Base-by-base conservation (phyloP, 1,140 invertebrate genomes). In the Aphis gossypii region DNA sequence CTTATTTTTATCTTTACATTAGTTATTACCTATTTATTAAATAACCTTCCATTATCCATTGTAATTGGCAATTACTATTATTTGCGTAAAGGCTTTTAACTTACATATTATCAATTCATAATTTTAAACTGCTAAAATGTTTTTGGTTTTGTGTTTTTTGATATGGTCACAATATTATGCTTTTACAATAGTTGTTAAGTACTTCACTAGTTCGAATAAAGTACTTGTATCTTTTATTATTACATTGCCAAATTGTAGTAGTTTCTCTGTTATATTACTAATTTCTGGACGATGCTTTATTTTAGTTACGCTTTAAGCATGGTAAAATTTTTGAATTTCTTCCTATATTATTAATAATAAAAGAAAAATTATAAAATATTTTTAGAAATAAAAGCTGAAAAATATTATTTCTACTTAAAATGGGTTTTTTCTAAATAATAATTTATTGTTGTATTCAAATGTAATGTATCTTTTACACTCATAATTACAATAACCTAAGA, bases 1-100 rank as follows among this genome's bases (percentile, higher is more conserved):
- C 8, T 18, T 92, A 25, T 82, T 90, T 83, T 82, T 82, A 83
- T 92, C 90, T 51, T 92, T 83, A 18, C 51, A n/a, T 51, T 83
- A 83, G 51, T 11, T 54, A n/a, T 25, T 89, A 23, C n/a, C 21
- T 89, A 54, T 56, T 90, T 25, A 56, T 90, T 90, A 23, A 56
- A 56, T 38, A 90, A 35, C 23, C 9, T 56, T 56, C 9, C 38
- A 90, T 23, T 90, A 54, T 54, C 5, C 51, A 54, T 48, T 54
- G n/a, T 35, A 87, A 38, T 35, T 0, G 6, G 0, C 30, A 54
- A 23, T 89, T 35, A 35, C 23, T 35, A n/a, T 41, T 41, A 48
- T 88, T 51, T 88, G 1, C 14, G 41, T 87, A 54, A 20, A 6
- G 9, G 56, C 56, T 48, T 54, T 90, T 56, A 6, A 90, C 11